Evolutionary conservation across 2,113 vertebrate genomes (phyloP), one percentile per base, ranked within the genome.

Genomic region (Anthoscopus minutus): DNA sequence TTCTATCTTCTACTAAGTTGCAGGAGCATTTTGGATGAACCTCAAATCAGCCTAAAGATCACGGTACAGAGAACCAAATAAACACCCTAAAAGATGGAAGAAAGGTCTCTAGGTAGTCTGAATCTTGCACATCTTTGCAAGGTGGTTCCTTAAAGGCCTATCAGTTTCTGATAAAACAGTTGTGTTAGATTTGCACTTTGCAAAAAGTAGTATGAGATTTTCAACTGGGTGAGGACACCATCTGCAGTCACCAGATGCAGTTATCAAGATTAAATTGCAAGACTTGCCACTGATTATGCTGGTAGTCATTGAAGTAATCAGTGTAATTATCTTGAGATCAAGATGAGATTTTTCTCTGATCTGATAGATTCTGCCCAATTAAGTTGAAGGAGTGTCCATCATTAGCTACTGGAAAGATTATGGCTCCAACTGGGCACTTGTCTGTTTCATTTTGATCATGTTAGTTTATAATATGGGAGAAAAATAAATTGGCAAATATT

Each of bases 241-340:
- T 95, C 81, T 97, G 89, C 85, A 94, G 88, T 94, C 87, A 88
- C 65, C 89, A 96, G 79, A 64, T 97, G 95, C 80, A 94, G 69
- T 96, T 96, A 92, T 66, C 72, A 86, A 77, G 64, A 94, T 92
- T 76, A 64, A 87, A 91, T 94, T 93, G 72, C 77, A 84, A 74
- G 72, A 83, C 58, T 94, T 92, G 71, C 73, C 64, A 84, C 80
- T 81, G 91, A 91, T 95, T 94, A 82, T 95, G 62, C 71, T 91
- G 60, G 65, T 91, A 87, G 82, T 83, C 92, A 93, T 88, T 86
- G 92, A 92, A 56, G 76, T 95, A 87, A 90, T 96, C 91, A 86
- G 72, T 88, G 58, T 92, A 92, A 96, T 96, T 96, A 94, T 83
- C 72, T 77, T 94, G 81, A 94, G 79, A 92, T 89, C 81, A 77